Percentiles rank a stretch among this genome's conserved stretches.
Conservation (phyloP, 2,888 invertebrate species). For the Phanerotoma sp. region DNA sequence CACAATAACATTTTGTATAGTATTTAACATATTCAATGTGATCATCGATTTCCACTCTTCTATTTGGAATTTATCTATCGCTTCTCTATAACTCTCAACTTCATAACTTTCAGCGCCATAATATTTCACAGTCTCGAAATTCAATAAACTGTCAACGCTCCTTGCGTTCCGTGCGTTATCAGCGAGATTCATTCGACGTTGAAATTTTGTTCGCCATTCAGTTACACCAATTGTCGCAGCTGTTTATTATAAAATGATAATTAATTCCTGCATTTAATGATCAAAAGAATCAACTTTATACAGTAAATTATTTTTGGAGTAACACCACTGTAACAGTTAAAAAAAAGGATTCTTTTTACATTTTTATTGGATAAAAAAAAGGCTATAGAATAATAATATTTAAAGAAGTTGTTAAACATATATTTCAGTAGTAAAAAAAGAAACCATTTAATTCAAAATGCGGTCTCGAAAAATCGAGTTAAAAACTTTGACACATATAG, state of each 20-base stretch:
- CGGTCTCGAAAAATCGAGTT: no score
- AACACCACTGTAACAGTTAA: no score
- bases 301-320: no score
- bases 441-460: no score
- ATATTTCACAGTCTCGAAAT: constrained; percentile 99
- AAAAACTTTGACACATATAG: no score
- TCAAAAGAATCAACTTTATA: no score
- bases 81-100: constrained; percentile 77
- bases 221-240: constrained; percentile 87
- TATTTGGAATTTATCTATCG: constrained; percentile 84
- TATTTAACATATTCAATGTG: constrained; percentile 87
- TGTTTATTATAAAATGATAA: constrained; percentile 52
- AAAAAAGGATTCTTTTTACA: no score
- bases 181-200: constrained; percentile 89
- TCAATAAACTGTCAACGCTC: constrained; percentile 93
- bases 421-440: no score
- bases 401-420: no score
- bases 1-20: constrained; percentile 87
- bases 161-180: constrained; percentile 91
- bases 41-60: constrained; percentile 89
- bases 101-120: constrained; percentile 95
- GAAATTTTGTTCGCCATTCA: constrained; percentile 96
- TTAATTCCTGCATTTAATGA: no score
- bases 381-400: no score
- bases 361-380: no score